Conservation (phyloP, 2,113 vertebrate genomes). For the Osmerus eperlanus region DNA sequence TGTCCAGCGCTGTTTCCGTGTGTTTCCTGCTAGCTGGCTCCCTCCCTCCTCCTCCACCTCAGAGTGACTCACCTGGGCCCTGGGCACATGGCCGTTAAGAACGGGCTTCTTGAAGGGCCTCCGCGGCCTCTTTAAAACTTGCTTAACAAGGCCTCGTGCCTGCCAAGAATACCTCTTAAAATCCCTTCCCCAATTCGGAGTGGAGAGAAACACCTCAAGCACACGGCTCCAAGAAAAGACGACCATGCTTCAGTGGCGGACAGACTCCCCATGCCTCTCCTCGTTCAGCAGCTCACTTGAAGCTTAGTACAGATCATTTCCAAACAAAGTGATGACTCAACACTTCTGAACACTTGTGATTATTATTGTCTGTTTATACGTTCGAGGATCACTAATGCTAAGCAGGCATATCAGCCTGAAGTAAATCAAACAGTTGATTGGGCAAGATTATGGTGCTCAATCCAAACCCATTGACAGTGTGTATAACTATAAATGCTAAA, state of each 20-base stretch:
- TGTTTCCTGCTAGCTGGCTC: slow-evolving; percentile 66
- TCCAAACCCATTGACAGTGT: slow-evolving; percentile 54
- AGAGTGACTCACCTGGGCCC: slow-evolving; percentile 25
- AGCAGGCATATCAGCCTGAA: slow-evolving; percentile 42
- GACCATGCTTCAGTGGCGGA: slow-evolving; percentile 20
- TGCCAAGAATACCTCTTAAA: slow-evolving; percentile 43
- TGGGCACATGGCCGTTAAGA: slow-evolving; percentile 62
- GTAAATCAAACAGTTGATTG: slow-evolving; percentile 44
- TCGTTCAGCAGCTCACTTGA: background rate
- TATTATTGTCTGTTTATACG: slow-evolving; percentile 44
- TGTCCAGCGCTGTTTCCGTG: slow-evolving; percentile 59
- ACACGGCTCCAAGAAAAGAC: background rate
- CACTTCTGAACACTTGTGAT: slow-evolving; percentile 35
- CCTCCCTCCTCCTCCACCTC: slow-evolving; percentile 69
- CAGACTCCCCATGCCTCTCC: slow-evolving; percentile 1
- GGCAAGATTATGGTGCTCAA: slow-evolving; percentile 29
- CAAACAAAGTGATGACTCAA: background rate
- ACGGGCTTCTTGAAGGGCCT: slow-evolving; percentile 31
- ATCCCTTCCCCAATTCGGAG: slow-evolving; percentile 7
- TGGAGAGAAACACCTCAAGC: slow-evolving; percentile 1
- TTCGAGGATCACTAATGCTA: slow-evolving; percentile 34
- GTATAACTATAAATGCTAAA: slow-evolving; percentile 46
- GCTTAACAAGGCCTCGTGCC: slow-evolving; percentile 37
- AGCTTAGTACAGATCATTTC: background rate
- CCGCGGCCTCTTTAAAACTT: slow-evolving; percentile 54